Evolutionary conservation across 2,888 invertebrate species (phyloP).

Genomic region (Caenorhabditis auriculariae): DNA sequence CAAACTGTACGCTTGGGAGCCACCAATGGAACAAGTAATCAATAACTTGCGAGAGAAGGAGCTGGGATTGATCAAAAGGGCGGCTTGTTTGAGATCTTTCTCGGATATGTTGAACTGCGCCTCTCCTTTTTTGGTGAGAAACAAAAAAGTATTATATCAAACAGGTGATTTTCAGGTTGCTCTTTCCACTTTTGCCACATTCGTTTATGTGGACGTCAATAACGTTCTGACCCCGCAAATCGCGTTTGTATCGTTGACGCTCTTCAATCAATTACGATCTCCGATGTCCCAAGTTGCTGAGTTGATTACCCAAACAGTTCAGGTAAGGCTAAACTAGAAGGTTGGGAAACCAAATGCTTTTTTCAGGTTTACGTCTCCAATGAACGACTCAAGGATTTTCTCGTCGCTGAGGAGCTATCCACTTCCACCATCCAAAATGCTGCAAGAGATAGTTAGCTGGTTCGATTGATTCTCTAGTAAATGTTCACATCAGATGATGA

Average conservation of each 20-base stretch:
- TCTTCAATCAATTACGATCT: constrained; percentile 94
- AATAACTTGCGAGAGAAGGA: constrained; percentile 54
- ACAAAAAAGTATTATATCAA: background rate
- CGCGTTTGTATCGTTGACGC: constrained; percentile 93
- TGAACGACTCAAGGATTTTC: constrained; percentile 55
- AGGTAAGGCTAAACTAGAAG: constrained; percentile 31
- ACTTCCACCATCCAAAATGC: constrained; percentile 23
- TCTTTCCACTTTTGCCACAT: constrained; percentile 61
- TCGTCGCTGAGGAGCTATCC: constrained; percentile 45
- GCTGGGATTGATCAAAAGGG: constrained; percentile 50
- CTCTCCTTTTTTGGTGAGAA: constrained; percentile 52
- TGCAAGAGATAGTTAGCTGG: constrained; percentile 39
- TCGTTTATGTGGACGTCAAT: constrained; percentile 48
- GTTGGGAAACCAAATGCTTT: background rate
- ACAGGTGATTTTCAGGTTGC: constrained; percentile 42
- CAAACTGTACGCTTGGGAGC: constrained; percentile 69
- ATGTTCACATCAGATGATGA: constrained; percentile 41
- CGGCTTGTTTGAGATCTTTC: constrained; percentile 57
- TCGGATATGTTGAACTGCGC: constrained; percentile 61
- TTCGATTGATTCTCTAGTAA: background rate
- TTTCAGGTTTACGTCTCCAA: constrained; percentile 55
- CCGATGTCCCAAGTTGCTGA: constrained; percentile 85
- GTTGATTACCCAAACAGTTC: constrained; percentile 61
- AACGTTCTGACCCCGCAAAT: constrained; percentile 68
- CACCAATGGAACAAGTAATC: constrained; percentile 60